phyloP scores from a whole-genome alignment of 1,140 invertebrate species.

The Macrobrachium rosenbergii region DNA sequence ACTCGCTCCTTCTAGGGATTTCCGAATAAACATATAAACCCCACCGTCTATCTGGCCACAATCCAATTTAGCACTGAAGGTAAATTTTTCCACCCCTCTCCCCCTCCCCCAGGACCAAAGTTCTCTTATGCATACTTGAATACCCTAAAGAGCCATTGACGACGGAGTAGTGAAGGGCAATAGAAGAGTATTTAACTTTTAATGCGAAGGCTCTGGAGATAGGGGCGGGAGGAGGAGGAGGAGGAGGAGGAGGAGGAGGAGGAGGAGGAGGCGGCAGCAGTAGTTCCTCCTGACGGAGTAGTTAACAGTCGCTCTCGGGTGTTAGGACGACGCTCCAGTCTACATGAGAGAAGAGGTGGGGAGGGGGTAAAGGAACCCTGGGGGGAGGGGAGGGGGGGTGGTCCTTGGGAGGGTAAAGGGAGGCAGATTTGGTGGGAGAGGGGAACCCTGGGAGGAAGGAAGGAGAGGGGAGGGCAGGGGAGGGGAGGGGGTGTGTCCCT shows the following conservation, averaged over 20 bases:
- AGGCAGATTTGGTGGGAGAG: neutral
- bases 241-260: constrained; percentile 6
- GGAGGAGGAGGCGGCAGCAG: constrained; percentile 9
- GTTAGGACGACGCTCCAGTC: neutral
- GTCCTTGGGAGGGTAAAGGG: too few relatives aligned
- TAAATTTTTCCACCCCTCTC: constrained; percentile 53
- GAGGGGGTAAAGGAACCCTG: too few relatives aligned
- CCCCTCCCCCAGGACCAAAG: constrained; percentile 48
- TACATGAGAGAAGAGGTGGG: neutral
- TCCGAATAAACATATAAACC: constrained; percentile 61
- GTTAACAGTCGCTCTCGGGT: constrained; percentile 17
- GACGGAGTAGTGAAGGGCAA: constrained; percentile 58
- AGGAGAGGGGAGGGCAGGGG: too few relatives aligned
- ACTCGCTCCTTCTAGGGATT: constrained; percentile 45
- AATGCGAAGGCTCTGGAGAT: constrained; percentile 49
- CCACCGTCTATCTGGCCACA: constrained; percentile 63
- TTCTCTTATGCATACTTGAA: constrained; percentile 66
- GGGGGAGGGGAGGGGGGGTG: neutral
- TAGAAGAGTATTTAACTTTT: constrained; percentile 65
- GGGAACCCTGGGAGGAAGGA: neutral
- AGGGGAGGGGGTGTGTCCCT: neutral
- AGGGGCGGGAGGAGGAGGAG: constrained; percentile 7
- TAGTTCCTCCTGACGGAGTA: neutral
- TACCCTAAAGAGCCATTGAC: constrained; percentile 58
- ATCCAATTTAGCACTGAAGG: constrained; percentile 64